Evolutionary conservation across 2,797 vertebrate species (phyloP).

Genomic region (Buphagus erythrorhynchus): DNA sequence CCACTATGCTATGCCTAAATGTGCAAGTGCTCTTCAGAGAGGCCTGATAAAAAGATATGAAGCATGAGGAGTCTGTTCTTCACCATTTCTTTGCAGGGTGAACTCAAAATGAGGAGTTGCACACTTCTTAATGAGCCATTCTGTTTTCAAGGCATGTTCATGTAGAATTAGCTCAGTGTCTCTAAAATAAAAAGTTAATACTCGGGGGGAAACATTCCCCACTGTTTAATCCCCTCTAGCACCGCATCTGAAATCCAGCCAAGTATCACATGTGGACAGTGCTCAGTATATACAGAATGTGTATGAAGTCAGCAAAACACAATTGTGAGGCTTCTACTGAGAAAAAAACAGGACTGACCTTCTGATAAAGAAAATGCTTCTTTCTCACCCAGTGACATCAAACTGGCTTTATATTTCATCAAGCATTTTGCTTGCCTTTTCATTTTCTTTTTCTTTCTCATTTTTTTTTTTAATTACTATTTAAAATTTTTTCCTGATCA

Average conservation of each 20-base stretch:
- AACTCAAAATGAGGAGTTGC: neutral
- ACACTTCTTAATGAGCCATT: neutral
- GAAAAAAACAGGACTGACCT: slow-evolving; percentile 31
- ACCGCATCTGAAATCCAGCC: slow-evolving; percentile 41
- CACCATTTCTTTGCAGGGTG: neutral
- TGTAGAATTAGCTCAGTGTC: neutral
- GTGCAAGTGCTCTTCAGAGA: slow-evolving; percentile 1
- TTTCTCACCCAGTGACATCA: neutral
- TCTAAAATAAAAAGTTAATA: neutral
- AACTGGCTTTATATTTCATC: neutral
- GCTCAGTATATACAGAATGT: neutral
- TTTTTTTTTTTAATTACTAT: neutral
- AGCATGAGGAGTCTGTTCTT: neutral
- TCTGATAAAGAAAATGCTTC: slow-evolving; percentile 30
- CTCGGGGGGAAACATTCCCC: neutral
- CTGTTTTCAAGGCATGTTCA: neutral
- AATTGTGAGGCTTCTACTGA: neutral
- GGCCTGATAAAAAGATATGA: neutral
- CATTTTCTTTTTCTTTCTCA: neutral
- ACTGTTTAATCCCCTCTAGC: neutral
- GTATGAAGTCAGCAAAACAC: slow-evolving; percentile 54
- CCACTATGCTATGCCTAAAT: neutral
- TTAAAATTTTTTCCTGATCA: slow-evolving; percentile 25
- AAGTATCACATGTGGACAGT: slow-evolving; percentile 35
- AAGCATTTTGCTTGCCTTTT: neutral